Conservation (phyloP, 1,140 invertebrate genomes). For the Danaus plexippus region DNA sequence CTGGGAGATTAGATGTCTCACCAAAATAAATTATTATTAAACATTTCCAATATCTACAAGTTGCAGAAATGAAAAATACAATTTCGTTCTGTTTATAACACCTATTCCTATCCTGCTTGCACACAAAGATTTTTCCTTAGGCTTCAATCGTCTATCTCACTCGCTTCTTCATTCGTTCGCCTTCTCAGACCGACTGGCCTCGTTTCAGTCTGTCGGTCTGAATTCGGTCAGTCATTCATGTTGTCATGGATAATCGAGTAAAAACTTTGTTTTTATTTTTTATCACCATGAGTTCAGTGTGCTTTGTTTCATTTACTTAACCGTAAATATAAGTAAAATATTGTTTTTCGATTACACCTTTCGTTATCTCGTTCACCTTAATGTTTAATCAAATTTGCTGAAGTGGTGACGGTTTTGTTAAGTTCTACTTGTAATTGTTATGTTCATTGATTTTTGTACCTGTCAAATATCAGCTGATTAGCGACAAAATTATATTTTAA, state of each 20-base stretch:
- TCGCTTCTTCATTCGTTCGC: constrained; percentile 11
- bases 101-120: constrained; percentile 7
- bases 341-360: no score
- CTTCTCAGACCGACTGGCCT: neutral
- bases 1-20: neutral
- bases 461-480: no score
- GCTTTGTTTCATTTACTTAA: constrained; percentile 2
- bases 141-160: constrained; percentile 4
- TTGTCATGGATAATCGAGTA: constrained; percentile 11
- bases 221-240: constrained; percentile 9
- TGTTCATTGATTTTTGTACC: no score
- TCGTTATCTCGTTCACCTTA: no score
- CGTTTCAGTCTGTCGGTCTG: no score
- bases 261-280: constrained; percentile 12
- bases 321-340: no score
- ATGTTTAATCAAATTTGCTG: no score
- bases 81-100: constrained; percentile 5
- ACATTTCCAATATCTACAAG: constrained; percentile 6
- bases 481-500: no score
- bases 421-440: no score
- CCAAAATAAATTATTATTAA: neutral
- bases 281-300: constrained; percentile 13
- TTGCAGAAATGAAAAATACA: constrained; percentile 5
- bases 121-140: neutral
- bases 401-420: no score